Percentiles rank a stretch among this genome's conserved stretches.
Conservation (phyloP, 2,888 invertebrate genomes). For the Agrotis puta region DNA sequence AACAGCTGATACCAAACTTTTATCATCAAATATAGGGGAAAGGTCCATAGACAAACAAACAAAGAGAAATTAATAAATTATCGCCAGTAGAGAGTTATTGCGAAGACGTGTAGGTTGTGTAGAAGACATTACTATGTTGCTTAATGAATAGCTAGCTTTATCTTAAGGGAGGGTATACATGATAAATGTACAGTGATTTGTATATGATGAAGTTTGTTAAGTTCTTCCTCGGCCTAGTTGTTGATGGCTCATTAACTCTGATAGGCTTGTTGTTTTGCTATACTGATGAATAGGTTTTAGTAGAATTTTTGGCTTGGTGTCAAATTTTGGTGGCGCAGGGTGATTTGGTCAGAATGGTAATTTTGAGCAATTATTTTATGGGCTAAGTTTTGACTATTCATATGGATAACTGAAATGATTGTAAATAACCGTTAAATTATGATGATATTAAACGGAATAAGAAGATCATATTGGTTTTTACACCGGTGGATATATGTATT, state of each 20-base stretch:
- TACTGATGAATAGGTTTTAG: slow-evolving; percentile 28
- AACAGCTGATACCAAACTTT: slow-evolving; percentile 59
- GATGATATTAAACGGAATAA: too few species aligned
- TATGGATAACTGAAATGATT: neutral
- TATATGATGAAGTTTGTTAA: slow-evolving; percentile 66
- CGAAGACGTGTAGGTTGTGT: slow-evolving; percentile 75
- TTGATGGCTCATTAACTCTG: slow-evolving; percentile 52
- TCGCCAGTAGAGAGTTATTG: slow-evolving; percentile 77
- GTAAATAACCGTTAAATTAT: too few species aligned
- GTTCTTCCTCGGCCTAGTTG: slow-evolving; percentile 51
- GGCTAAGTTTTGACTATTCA: neutral
- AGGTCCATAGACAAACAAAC: slow-evolving; percentile 84
- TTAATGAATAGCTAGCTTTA: slow-evolving; percentile 80
- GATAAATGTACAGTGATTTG: slow-evolving; percentile 75
- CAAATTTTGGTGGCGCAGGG: slow-evolving; percentile 2
- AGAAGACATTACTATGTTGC: slow-evolving; percentile 76
- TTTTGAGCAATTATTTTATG: slow-evolving; percentile 1
- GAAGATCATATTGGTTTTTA: too few species aligned
- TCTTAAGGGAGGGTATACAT: slow-evolving; percentile 74
- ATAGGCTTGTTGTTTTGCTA: slow-evolving; percentile 48
- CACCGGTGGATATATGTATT: too few species aligned
- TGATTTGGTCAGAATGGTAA: slow-evolving; percentile 1
- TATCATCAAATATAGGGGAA: slow-evolving; percentile 63
- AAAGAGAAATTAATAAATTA: slow-evolving; percentile 89
- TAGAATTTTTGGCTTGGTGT: slow-evolving; percentile 30